A percentile compares a stretch with the other conserved stretches of the same genome.
Conservation (phyloP, 2,113 vertebrate genomes). For the Fukomys damarensis region DNA sequence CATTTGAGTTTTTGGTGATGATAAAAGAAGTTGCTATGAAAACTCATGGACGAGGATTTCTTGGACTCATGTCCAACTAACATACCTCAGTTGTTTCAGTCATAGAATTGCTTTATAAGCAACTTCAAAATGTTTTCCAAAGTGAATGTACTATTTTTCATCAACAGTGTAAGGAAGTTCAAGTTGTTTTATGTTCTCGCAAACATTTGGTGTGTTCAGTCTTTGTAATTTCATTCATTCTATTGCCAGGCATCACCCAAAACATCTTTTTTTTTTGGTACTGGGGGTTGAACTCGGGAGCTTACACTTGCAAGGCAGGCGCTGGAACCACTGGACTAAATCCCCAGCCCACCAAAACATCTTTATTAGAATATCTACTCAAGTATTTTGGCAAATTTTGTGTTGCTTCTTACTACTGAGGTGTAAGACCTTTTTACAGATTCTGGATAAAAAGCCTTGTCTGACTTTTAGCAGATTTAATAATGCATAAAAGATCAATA, state of each 20-base stretch:
- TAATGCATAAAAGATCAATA: not conserved
- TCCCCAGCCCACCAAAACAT: no score
- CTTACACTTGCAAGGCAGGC: no score
- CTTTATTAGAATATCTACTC: not conserved
- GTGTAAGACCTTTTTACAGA: not conserved
- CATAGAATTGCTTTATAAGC: not conserved
- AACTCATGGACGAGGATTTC: not conserved
- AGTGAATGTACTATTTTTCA: not conserved
- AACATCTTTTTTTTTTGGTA: no score
- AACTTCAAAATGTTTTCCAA: not conserved
- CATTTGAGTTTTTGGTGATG: not conserved
- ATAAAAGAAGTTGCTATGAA: not conserved
- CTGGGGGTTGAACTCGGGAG: no score
- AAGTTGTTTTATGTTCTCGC: not conserved
- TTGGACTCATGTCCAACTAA: not conserved
- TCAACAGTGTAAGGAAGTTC: not conserved
- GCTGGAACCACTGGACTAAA: no score
- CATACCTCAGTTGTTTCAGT: not conserved
- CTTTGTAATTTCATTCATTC: not conserved
- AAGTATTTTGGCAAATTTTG: slow-evolving; percentile 33
- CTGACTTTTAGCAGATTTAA: not conserved
- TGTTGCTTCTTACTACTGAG: not conserved
- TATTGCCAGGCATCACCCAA: not conserved
- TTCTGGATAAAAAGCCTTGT: not conserved
- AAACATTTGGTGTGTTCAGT: not conserved